Percentiles rank a stretch among this genome's conserved stretches.
phyloP scores from a whole-genome alignment of 2,888 invertebrate genomes.

The Biston stratarius region DNA sequence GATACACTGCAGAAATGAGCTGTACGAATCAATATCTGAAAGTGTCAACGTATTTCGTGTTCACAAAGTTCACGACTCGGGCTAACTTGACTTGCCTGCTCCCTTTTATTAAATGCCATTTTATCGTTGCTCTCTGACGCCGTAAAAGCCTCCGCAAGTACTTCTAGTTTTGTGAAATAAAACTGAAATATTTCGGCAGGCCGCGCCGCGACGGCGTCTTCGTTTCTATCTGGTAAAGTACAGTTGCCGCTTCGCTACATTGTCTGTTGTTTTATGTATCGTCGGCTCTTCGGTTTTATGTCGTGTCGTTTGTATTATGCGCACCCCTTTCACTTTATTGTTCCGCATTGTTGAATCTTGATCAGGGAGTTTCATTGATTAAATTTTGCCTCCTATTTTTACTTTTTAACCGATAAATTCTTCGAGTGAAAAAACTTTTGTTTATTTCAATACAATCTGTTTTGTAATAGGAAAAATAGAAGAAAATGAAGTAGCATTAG shows the following conservation, averaged over 20 bases:
- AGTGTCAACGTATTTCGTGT: conserved; percentile 57
- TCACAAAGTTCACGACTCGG: conserved; percentile 42
- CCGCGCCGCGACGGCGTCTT: conserved; percentile 51
- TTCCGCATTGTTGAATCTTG: conserved; percentile 60
- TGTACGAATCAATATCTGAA: conserved; percentile 56
- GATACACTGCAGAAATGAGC: conserved; percentile 56
- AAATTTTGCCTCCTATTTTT: conserved; percentile 44
- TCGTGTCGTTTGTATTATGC: conserved; percentile 64
- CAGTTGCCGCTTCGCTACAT: conserved; percentile 62
- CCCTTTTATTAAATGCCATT: conserved; percentile 69
- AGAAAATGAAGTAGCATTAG: conserved; percentile 46
- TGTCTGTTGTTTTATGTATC: conserved; percentile 73
- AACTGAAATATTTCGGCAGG: conserved; percentile 65
- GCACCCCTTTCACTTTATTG: conserved; percentile 62
- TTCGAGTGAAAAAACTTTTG: background rate
- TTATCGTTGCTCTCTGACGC: conserved; percentile 62
- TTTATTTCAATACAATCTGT: background rate
- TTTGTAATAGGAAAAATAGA: background rate
- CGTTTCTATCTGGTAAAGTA: conserved; percentile 64
- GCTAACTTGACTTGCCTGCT: conserved; percentile 50
- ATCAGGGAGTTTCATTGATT: conserved; percentile 55
- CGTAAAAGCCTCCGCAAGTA: conserved; percentile 65
- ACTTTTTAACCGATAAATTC: conserved; percentile 17
- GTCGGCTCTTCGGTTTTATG: conserved; percentile 65
- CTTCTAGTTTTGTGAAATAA: conserved; percentile 72